Evolutionary conservation across 2,888 invertebrate genomes (phyloP), one percentile per base, ranked within the genome.

Genomic region (Hoplodrina ambigua): DNA sequence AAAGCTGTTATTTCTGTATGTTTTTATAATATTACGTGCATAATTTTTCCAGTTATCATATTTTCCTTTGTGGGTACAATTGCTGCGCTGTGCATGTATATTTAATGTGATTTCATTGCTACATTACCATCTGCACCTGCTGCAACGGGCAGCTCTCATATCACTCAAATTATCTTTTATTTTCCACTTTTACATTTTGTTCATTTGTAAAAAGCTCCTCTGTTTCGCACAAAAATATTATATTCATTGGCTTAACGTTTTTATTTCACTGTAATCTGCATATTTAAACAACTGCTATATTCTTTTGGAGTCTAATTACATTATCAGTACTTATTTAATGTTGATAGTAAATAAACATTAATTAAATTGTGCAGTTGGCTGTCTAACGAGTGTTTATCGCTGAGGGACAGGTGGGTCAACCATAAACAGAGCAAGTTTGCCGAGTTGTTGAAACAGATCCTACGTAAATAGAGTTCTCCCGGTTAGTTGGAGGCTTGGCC

Each of bases 361-460:
- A 81, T 83, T 85, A 82, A 82, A 82, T 84, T 73, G 70, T 72
- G 62, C 76, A 72, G 55, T 76, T 76, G 58, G 72, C 66, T 81
- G 69, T 61, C 71, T 70, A 56, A 78, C 50, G 66, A 84, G 84
- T 86, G 85, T 89, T 89, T 88, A 86, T 87, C 85, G 67, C 76
- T 46, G 73, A 75, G 82, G 83, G 87, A 87, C 90, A 89, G 90
- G 90, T 91, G 90, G 84, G 81, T 85, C 79, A 81, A 85, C 81
- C 78, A 86, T 88, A 88, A 88, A 92, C 90, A 90, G 68, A 69
- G 81, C 82, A 87, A 88, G 89, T 91, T 89, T 87, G 86, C 86
- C 41, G 76, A 85, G 82, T 86, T 89, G 87, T 88, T 82, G 84
- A 85, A 72, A 80, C 73, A 70, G 84, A 81, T 85, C 91, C 92